phyloP scores from a whole-genome alignment of 2,113 vertebrate genomes.

The Oreochromis niloticus region DNA sequence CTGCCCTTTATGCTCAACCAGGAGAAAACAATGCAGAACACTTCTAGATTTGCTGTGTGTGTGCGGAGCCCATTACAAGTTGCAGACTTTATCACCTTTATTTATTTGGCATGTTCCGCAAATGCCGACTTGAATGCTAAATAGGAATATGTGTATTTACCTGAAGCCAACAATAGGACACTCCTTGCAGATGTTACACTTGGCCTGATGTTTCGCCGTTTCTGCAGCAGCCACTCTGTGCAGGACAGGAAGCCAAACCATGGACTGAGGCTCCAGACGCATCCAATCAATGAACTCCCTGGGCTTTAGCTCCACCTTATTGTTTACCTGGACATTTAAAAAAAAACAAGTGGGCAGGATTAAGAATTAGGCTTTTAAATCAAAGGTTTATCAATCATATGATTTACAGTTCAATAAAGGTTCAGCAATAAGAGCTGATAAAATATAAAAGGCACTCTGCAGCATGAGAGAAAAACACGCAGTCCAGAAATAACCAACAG shows the following conservation, averaged over 20 bases:
- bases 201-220: constrained; percentile 97
- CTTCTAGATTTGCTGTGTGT: background rate
- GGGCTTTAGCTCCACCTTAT: constrained; percentile 90
- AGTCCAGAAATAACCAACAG: background rate
- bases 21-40: constrained; percentile 15
- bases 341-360: background rate
- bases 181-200: constrained; percentile 99
- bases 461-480: background rate
- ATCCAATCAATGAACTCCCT: constrained; percentile 96
- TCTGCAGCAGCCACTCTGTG: constrained; percentile 94
- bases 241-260: constrained; percentile 96
- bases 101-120: background rate
- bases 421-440: background rate
- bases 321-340: constrained; percentile 78
- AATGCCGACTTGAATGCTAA: background rate
- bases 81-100: background rate
- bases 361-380: background rate
- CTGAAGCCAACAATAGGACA: constrained; percentile 97
- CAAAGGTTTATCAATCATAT: background rate
- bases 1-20: constrained; percentile 64
- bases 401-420: constrained; percentile 6
- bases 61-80: background rate
- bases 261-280: constrained; percentile 93
- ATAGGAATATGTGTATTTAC: constrained; percentile 55
- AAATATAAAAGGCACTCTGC: background rate